Evolutionary conservation across 2,888 invertebrate genomes (phyloP).

Genomic region (Aquatica leii): DNA sequence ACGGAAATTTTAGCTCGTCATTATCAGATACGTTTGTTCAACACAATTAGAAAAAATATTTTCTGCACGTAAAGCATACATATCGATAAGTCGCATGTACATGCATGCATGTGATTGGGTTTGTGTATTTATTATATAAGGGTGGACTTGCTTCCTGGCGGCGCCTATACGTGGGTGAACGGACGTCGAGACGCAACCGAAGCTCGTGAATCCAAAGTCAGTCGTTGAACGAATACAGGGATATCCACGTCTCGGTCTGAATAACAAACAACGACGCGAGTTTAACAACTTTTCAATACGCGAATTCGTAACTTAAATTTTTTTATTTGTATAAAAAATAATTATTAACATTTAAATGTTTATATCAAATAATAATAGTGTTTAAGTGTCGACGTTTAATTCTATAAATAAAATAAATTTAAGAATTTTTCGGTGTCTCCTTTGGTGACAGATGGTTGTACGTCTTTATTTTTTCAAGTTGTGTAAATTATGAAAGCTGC

Average conservation of each 20-base stretch:
- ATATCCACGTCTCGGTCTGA: constrained; percentile 17
- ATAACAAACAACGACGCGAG: constrained; percentile 22
- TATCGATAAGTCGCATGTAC: neutral
- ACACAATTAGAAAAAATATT: neutral
- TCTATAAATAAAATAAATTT: constrained; percentile 1
- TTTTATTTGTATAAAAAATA: neutral
- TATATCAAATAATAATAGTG: neutral
- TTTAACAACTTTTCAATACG: constrained; percentile 15
- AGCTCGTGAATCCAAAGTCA: constrained; percentile 41
- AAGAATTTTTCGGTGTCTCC: constrained; percentile 5
- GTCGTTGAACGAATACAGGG: constrained; percentile 31
- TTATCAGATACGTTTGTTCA: no score
- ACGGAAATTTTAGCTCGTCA: no score
- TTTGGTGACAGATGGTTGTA: constrained; percentile 28
- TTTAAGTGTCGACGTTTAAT: neutral
- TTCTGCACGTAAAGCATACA: neutral
- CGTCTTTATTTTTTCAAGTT: constrained; percentile 2
- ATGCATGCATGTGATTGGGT: neutral
- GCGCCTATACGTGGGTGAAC: constrained; percentile 53
- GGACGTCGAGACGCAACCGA: constrained; percentile 49
- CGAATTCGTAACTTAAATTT: constrained; percentile 2
- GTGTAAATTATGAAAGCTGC: constrained; percentile 8
- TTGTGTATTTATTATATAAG: constrained; percentile 11
- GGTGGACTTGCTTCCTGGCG: constrained; percentile 49
- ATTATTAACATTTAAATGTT: no score